Base-by-base conservation (phyloP, 2,113 vertebrate species). In the Ramphastos sulfuratus region DNA sequence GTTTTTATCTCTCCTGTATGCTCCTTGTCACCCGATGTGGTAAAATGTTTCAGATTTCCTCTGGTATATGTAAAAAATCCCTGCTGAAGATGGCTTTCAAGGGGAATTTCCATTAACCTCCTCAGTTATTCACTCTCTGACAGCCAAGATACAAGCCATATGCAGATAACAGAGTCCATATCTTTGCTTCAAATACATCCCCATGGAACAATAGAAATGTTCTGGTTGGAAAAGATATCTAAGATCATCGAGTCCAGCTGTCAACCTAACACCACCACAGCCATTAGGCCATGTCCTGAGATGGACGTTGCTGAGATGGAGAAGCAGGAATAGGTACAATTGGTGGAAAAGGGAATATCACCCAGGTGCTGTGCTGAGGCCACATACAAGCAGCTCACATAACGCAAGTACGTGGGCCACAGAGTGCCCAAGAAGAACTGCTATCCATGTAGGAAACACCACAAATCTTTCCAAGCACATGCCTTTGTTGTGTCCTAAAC, bases 401-500 rank as follows among this genome's bases (percentile, higher is more conserved):
- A 69, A 11, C 42, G 20, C 44, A 56, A 39, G 28, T 35, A 10
- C 0, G 0, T 4, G 25, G 11, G n/a, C 11, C 9, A 37, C 44
- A 65, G 42, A 11, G 15, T 56, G 8, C 20, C 31, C 25, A 56
- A 3, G 55, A 77, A 86, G 42, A 80, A 52, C 33, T 52, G n/a
- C 17, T 42, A 60, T 15, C 39, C 25, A 6, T 0, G 0, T 3
- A 58, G 85, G 84, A 81, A 87, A 11, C 28, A 70, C 14, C 74
- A 48, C n/a, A 58, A 33, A 48, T 31, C 21, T 48, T 60, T 65
- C 73, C 50, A 46, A 83, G 83, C 31, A 5, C 6, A 3, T 35
- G 12, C 65, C 50, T 67, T 77, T 25, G 12, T 5, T 54, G 35
- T 17, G 6, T 27, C 3, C 2, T 19, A 42, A 77, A 16, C 31